Base-by-base conservation (phyloP, 2,113 vertebrate genomes). In the Mus musculus region DNA sequence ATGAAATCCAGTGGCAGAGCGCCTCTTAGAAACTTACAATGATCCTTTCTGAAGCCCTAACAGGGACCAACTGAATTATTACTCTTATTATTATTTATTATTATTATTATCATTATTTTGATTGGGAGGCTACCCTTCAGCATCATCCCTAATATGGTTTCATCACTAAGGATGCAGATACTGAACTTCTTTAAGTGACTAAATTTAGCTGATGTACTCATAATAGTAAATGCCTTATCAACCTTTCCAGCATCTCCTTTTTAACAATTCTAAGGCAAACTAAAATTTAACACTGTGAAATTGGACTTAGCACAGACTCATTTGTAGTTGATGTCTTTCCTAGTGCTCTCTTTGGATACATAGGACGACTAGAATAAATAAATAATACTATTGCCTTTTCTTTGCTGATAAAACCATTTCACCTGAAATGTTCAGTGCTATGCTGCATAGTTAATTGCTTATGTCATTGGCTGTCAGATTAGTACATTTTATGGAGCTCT, bases 401-500 rank as follows among this genome's bases (percentile, higher is more conserved):
- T 92, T 97, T 95, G 12, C 71, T 94, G 16, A 87, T 90, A 96
- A 96, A 95, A 81, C 46, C 20, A 71, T 95, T 93, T 89, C 56
- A 96, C 63, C 82, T 96, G 56, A 97, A 97, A 86, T 86, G 9
- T 10, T 96, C 36, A 2, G 72, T 96, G 88, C 80, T 97, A 54
- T 95, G 95, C 49, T 82, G 69, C 86, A 94, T 65, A 96, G 89
- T 91, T 97, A 97, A 98, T 97, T 96, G 92, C 56, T 90, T 97
- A 96, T 97, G 97, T 93, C 96, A 98, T 94, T 89, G 72, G 61
- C 93, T 98, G 89, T 97, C 96, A 96, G 95, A 97, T 71, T 77
- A 95, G n/a, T 52, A 52, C 24, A 4, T 90, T 97, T 90, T 96
- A 91, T 96, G 77, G n/a, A 42, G 67, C 80, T 76, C 92, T 95